These are phyloP conservation scores for Merodon equestris DNA, from an alignment of 2,888 invertebrate species.

Conservation along the genomic window DNA sequence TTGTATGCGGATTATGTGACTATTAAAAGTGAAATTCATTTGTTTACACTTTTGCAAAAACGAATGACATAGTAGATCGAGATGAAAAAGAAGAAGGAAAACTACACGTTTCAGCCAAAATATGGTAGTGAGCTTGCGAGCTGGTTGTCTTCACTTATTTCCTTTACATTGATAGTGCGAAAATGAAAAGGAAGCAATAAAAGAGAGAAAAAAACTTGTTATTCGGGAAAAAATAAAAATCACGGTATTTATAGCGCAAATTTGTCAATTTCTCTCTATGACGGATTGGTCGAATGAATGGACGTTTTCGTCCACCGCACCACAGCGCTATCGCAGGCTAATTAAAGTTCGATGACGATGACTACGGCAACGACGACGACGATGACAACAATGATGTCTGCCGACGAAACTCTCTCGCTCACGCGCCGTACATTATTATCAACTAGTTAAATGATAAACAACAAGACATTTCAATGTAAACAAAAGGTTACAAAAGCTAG, in stretches of 20 bases:
- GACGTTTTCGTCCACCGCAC: conserved; percentile 21
- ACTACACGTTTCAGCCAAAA: conserved; percentile 30
- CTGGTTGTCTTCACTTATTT: conserved; percentile 34
- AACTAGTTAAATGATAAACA: conserved; percentile 25
- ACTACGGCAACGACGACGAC: conserved; percentile 21
- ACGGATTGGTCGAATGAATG: conserved; percentile 45
- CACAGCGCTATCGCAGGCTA: conserved; percentile 51
- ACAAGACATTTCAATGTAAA: conserved; percentile 35
- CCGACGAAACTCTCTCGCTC: conserved; percentile 30
- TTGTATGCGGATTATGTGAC: conserved; percentile 34
- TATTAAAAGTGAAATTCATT: conserved; percentile 65
- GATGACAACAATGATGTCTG: conserved; percentile 28
- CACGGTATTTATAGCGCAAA: conserved; percentile 63
- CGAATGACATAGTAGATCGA: conserved; percentile 42
- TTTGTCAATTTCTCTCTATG: conserved; percentile 60
- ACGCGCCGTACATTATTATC: conserved; percentile 20
- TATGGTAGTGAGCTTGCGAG: conserved; percentile 33
- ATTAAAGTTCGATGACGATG: conserved; percentile 64
- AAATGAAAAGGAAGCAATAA: conserved; percentile 9
- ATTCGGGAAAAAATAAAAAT: conserved; percentile 50
- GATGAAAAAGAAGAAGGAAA: conserved; percentile 41
- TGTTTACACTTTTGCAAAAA: conserved; percentile 64
- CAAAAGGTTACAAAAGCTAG: conserved; percentile 33
- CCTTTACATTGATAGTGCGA: conserved; percentile 39
- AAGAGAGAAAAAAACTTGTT: conserved; percentile 37